These are phyloP conservation scores for Hartigia nigra DNA, from an alignment of 2,888 invertebrate species.

Conservation along the genomic window DNA sequence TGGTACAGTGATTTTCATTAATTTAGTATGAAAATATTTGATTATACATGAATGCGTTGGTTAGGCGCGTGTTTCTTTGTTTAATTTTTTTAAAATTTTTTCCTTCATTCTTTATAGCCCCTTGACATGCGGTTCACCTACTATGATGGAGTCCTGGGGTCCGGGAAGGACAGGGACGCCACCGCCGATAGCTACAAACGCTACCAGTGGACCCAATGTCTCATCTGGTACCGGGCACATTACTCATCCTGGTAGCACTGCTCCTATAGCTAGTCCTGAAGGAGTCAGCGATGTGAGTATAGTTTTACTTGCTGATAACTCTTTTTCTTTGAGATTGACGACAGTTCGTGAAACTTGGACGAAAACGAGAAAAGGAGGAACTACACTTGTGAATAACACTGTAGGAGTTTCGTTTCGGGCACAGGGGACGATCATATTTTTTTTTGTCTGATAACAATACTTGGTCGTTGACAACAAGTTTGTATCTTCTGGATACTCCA, in stretches of 20 bases:
- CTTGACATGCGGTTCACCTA: constrained; percentile 69
- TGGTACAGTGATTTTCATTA: not conserved
- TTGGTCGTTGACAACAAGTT: not conserved
- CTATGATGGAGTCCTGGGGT: constrained; percentile 68
- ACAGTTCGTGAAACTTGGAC: not conserved
- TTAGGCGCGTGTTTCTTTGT: not conserved
- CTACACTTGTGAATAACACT: not conserved
- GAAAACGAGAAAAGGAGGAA: not conserved
- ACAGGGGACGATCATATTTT: not conserved
- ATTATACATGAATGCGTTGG: not conserved
- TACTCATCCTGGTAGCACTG: constrained; percentile 53
- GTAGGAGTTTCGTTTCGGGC: not conserved
- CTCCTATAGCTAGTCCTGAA: constrained; percentile 67
- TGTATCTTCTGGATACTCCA: not conserved
- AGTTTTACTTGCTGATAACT: not conserved
- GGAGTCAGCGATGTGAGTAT: constrained; percentile 63
- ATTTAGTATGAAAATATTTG: not conserved
- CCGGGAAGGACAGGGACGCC: constrained; percentile 54
- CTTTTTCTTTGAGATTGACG: not conserved
- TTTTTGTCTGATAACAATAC: not conserved
- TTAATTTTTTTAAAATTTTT: not conserved
- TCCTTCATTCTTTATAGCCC: constrained; percentile 62
- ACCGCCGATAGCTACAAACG: constrained; percentile 49
- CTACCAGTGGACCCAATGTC: constrained; percentile 52
- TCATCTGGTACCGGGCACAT: constrained; percentile 43